Conservation (phyloP, 2,113 vertebrate species). For the Oplegnathus fasciatus region DNA sequence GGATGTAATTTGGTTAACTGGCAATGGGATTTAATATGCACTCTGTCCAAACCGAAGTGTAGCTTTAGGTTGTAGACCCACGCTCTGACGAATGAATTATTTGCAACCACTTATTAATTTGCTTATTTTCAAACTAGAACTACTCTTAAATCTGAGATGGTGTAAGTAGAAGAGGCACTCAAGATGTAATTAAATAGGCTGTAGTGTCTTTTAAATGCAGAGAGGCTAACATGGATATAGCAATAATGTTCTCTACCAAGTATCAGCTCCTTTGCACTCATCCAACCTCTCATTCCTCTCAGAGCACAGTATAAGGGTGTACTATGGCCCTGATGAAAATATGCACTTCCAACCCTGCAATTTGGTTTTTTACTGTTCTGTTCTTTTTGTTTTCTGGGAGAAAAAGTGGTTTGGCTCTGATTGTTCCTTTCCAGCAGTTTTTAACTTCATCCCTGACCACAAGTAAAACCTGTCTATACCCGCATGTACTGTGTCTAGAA, state of each 20-base stretch:
- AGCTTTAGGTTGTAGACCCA: conserved; percentile 21
- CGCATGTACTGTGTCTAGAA: conserved; percentile 85
- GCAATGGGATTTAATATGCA: conserved; percentile 13
- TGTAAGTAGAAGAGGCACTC: conserved; percentile 21
- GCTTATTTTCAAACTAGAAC: conserved; percentile 33
- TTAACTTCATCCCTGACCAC: conserved; percentile 59
- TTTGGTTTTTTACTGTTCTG: conserved; percentile 16
- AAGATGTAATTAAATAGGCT: background rate
- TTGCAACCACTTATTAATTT: conserved; percentile 7
- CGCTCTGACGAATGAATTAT: conserved; percentile 5
- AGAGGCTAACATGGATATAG: conserved; percentile 62
- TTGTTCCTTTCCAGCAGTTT: conserved; percentile 68
- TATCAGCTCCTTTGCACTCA: conserved; percentile 40
- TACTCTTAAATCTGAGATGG: conserved; percentile 11
- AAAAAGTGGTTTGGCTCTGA: conserved; percentile 54
- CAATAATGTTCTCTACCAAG: conserved; percentile 73
- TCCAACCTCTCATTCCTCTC: conserved; percentile 37
- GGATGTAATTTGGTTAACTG: background rate
- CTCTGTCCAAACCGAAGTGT: background rate
- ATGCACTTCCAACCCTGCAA: conserved; percentile 49
- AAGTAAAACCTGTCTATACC: conserved; percentile 77
- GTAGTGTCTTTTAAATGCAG: conserved; percentile 32
- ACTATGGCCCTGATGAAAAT: conserved; percentile 46
- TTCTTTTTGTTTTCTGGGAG: background rate
- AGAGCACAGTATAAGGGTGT: conserved; percentile 46